phyloP scores from a whole-genome alignment of 2,113 vertebrate species.

The Gobiocypris rarus region DNA sequence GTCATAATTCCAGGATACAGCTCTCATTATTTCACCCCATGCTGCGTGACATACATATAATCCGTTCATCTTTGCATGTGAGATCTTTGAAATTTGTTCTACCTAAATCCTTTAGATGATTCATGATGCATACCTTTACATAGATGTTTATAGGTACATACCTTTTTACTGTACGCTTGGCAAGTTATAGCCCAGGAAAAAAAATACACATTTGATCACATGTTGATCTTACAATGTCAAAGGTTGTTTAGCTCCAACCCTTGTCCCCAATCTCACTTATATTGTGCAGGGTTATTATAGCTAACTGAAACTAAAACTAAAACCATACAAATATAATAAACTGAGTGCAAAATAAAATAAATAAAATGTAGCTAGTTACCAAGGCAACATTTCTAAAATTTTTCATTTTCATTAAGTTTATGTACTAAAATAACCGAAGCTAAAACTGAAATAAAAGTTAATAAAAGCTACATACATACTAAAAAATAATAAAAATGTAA shows the following conservation, averaged over 20 bases:
- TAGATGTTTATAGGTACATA: too few relatives aligned
- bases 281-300: too few relatives aligned
- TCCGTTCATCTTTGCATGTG: neutral
- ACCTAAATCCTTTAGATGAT: neutral
- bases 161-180: neutral
- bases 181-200: neutral
- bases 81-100: neutral
- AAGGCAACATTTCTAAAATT: neutral
- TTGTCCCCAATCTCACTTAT: too few relatives aligned
- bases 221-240: neutral
- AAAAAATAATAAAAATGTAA: neutral
- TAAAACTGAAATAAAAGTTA: neutral
- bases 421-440: neutral
- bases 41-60: neutral
- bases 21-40: conserved; percentile 15
- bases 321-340: too few relatives aligned
- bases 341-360: too few relatives aligned
- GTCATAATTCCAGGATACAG: conserved; percentile 28
- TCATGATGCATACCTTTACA: neutral
- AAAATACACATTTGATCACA: neutral
- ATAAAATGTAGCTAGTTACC: too few relatives aligned
- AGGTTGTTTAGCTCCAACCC: neutral
- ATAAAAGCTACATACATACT: too few relatives aligned
- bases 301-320: too few relatives aligned
- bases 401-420: neutral